Conservation (phyloP, 2,888 invertebrate species). For the Drosophila nr. fundita region DNA sequence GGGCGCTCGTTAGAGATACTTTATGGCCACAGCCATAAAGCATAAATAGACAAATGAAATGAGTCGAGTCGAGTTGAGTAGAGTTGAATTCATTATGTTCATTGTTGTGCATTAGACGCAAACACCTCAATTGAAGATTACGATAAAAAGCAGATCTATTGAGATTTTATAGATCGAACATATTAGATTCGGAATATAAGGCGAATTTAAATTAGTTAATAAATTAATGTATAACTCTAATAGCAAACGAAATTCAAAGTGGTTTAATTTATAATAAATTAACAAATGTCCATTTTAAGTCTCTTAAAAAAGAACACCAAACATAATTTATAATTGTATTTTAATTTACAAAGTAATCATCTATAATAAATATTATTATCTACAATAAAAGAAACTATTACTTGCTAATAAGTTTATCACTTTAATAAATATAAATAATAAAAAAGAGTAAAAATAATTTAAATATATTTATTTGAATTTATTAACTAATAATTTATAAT, state of each 20-base stretch:
- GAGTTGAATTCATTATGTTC: slow-evolving; percentile 54
- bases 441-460: too few relatives aligned
- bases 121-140: slow-evolving; percentile 43
- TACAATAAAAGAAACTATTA: too few relatives aligned
- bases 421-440: too few relatives aligned
- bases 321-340: neutral
- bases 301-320: neutral
- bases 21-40: slow-evolving; percentile 24
- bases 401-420: too few relatives aligned
- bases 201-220: neutral
- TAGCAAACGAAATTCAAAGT: neutral
- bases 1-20: slow-evolving; percentile 53
- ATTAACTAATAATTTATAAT: too few relatives aligned
- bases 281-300: neutral
- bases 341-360: neutral
- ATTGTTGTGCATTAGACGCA: slow-evolving; percentile 50
- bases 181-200: neutral
- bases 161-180: neutral
- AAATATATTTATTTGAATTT: too few relatives aligned
- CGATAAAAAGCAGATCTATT: neutral
- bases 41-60: slow-evolving; percentile 45
- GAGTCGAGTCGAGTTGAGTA: slow-evolving; percentile 31
- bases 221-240: neutral
- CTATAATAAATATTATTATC: neutral
- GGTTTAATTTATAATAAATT: neutral